These are phyloP conservation scores for Ceriagrion tenellum DNA, from an alignment of 2,888 invertebrate species.

Conservation along the genomic window DNA sequence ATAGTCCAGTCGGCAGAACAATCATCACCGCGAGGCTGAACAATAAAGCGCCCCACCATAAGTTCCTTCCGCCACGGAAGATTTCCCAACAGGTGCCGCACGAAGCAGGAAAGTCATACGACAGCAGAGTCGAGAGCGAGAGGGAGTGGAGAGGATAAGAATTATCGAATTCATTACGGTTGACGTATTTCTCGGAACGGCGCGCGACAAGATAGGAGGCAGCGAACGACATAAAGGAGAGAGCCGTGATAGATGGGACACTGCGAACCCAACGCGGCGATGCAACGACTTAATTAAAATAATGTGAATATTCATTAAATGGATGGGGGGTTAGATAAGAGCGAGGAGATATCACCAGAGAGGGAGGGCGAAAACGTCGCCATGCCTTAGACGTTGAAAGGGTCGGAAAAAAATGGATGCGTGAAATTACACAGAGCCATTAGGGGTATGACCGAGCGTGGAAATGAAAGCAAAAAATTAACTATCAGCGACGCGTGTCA, in stretches of 20 bases:
- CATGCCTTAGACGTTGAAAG: background rate
- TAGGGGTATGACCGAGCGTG: background rate
- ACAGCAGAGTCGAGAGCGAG: background rate
- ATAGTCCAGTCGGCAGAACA: background rate
- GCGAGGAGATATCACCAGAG: background rate
- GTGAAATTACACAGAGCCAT: background rate
- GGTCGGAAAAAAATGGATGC: background rate
- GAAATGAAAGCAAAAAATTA: background rate
- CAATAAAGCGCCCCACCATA: background rate
- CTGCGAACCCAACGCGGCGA: background rate
- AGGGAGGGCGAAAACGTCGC: background rate
- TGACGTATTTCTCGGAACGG: conserved; percentile 4
- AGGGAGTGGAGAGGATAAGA: background rate
- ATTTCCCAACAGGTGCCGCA: conserved; percentile 18
- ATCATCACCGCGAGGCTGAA: background rate
- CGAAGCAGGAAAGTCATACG: background rate
- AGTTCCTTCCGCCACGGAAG: background rate
- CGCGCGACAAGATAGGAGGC: background rate
- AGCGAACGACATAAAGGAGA: background rate
- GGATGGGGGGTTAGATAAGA: background rate
- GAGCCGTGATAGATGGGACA: background rate
- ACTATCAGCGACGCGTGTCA: background rate
- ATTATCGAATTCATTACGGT: background rate
- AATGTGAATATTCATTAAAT: conserved; percentile 2
- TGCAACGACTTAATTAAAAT: background rate